Evolutionary conservation across 2,113 vertebrate species (phyloP).

Genomic region (Festucalex cinctus): DNA sequence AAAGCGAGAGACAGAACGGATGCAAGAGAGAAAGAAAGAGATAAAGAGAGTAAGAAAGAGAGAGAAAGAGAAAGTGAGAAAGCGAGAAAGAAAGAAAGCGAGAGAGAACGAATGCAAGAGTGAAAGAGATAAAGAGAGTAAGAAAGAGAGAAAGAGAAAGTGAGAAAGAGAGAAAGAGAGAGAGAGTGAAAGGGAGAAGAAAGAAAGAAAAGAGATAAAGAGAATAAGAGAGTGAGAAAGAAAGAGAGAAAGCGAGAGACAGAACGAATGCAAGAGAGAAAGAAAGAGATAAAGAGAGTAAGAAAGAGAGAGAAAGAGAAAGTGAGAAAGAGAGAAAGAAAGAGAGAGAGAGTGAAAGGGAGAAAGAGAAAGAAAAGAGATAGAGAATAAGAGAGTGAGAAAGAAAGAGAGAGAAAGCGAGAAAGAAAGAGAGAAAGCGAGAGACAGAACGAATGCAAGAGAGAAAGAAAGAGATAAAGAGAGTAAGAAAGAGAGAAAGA

Average conservation of each 20-base stretch:
- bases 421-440: background rate
- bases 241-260: background rate
- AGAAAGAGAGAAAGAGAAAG: background rate
- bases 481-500: no score
- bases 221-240: background rate
- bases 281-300: background rate
- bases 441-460: no score
- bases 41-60: background rate
- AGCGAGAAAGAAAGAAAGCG: no score
- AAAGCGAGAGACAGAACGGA: background rate
- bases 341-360: background rate
- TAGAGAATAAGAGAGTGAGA: background rate
- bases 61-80: background rate
- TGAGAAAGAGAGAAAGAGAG: background rate
- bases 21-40: no score
- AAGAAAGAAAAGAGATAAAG: no score
- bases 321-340: background rate
- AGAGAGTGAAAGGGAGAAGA: background rate
- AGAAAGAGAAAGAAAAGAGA: no score
- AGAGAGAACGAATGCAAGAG: background rate
- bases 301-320: background rate
- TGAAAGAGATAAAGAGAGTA: background rate
- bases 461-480: background rate
- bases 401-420: background rate
- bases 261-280: no score